Evolutionary conservation across 2,113 vertebrate species (phyloP), one percentile per base, ranked within the genome.

Genomic region (Pavo muticus): DNA sequence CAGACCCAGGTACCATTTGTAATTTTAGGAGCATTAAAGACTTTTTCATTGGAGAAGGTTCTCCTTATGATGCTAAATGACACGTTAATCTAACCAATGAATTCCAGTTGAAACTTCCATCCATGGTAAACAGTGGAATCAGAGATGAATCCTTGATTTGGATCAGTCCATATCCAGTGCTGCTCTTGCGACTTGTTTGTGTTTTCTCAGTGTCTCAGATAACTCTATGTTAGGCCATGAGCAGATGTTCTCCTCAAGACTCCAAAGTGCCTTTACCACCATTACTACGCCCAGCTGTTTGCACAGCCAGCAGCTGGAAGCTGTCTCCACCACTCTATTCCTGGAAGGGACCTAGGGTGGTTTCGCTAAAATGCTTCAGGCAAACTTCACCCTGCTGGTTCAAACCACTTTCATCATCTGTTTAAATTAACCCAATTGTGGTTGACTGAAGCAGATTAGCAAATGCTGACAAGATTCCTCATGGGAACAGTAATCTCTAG

Each of bases 231-330:
- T 57, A 88, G 88, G 65, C 84, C 40, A 61, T 0, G 9, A 67
- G 60, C 47, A 91, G 74, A 69, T 3, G 2, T 65, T 15, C 13
- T 84, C 42, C 64, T 44, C 61, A 74, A 72, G 74, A 78, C 29
- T 60, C 67, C 63, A 47, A 37, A 29, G 24, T 37, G 64, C 42
- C 69, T 45, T 18, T 74, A 44, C 39, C 70, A 74, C 42, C 65
- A 45, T 25, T 40, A 14, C 72, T 68, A 73, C 11, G 5, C 7
- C 17, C 42, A 77, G 77, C 47, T 79, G 44, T 40, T 89, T 65
- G 52, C 59, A 69, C 25, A 69, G 63, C 32, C 67, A 94, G 71
- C 57, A 75, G 76, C 71, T 89, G 80, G 71, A 89, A 82, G 47
- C n/a, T 50, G 18, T 56, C 60, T 81, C 47, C 42, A 59, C 1